A percentile compares a stretch with the other conserved stretches of the same genome.
Conservation (phyloP, 1,140 invertebrate species). For the Drosophila azteca region DNA sequence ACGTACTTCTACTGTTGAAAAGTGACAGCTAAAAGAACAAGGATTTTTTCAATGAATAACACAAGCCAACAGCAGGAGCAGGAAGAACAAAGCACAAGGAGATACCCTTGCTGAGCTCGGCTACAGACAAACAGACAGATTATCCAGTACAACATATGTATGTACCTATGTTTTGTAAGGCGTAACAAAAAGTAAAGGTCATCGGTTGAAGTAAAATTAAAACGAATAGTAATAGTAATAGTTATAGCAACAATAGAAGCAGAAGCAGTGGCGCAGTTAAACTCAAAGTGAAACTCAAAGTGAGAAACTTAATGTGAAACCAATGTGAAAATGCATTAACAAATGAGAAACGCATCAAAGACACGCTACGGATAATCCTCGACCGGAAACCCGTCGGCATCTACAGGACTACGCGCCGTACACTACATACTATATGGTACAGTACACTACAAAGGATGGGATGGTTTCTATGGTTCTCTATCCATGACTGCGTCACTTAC, state of each 20-base stretch:
- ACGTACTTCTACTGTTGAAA: slow-evolving; percentile 27
- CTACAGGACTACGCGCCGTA: slow-evolving; percentile 9
- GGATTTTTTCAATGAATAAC: slow-evolving; percentile 34
- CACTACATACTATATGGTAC: slow-evolving; percentile 13
- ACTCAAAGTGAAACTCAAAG: no score
- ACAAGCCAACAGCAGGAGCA: slow-evolving; percentile 18
- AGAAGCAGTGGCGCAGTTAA: no score
- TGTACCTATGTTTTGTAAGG: no score
- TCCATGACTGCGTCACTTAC: slow-evolving; percentile 34
- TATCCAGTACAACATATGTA: neutral
- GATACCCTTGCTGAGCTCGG: neutral
- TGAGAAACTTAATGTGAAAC: no score
- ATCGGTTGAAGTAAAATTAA: no score
- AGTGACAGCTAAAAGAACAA: slow-evolving; percentile 19
- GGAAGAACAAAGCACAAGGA: slow-evolving; percentile 8
- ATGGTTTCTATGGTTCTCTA: neutral
- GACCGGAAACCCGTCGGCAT: no score
- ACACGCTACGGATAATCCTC: no score
- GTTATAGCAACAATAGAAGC: no score
- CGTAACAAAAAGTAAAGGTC: neutral
- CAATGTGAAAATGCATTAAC: no score
- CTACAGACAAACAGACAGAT: slow-evolving; percentile 12
- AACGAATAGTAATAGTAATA: no score
- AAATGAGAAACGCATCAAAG: no score
- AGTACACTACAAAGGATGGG: neutral